Evolutionary conservation across 2,113 vertebrate species (phyloP).

Genomic region (Lophotis ruficrista): DNA sequence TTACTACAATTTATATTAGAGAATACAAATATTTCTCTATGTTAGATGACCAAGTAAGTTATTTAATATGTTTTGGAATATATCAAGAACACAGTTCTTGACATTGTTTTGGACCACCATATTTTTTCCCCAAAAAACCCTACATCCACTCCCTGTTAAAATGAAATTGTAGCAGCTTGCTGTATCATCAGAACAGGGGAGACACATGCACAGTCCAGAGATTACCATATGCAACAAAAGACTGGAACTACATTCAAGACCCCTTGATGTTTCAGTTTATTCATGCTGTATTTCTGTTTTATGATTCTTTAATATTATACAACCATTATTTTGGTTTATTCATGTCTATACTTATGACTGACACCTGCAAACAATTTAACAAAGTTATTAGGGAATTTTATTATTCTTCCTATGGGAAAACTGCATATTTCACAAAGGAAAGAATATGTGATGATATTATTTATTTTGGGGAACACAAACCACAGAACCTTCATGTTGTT

Average conservation of each 20-base stretch:
- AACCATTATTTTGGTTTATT: conserved; percentile 34
- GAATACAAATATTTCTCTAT: background rate
- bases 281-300: conserved; percentile 7
- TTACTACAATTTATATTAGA: background rate
- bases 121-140: background rate
- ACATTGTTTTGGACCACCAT: background rate
- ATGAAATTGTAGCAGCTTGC: background rate
- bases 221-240: background rate
- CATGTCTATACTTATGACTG: conserved; percentile 11
- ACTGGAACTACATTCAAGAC: background rate
- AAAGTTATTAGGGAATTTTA: background rate
- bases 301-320: conserved; percentile 2
- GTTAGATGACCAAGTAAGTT: background rate
- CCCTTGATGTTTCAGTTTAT: conserved; percentile 27
- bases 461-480: background rate
- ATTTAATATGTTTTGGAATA: background rate
- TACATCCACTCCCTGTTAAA: background rate
- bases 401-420: conserved; percentile 18
- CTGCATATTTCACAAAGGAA: background rate
- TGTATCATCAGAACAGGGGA: background rate
- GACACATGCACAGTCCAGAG: background rate
- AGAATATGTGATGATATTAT: background rate
- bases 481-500: background rate
- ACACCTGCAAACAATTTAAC: conserved; percentile 43
- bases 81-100: background rate